Evolutionary conservation across 2,113 vertebrate species (phyloP).

Genomic region (Varanus komodoensis): DNA sequence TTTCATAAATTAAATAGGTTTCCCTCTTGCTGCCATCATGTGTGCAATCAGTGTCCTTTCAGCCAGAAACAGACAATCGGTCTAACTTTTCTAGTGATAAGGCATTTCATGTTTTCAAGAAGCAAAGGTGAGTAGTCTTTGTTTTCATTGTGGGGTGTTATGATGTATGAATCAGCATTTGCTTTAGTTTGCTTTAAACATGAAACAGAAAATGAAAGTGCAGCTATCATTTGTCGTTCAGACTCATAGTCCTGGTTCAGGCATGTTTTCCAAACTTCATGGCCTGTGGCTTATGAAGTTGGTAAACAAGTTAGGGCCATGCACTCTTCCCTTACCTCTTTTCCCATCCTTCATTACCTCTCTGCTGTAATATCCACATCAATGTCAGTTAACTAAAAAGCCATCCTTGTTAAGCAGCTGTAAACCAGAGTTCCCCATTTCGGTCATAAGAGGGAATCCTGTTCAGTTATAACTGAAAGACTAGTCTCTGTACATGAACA

Average conservation of each 20-base stretch:
- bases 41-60: conserved; percentile 94
- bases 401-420: too few relatives aligned
- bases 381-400: too few relatives aligned
- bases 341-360: too few relatives aligned
- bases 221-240: neutral
- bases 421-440: too few relatives aligned
- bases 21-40: conserved; percentile 84
- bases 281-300: neutral
- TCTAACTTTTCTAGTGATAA: conserved; percentile 94
- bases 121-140: conserved; percentile 86
- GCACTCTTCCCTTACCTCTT: too few relatives aligned
- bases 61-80: conserved; percentile 96
- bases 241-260: neutral
- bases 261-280: neutral
- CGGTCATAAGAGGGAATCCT: too few relatives aligned
- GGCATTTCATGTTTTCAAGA: conserved; percentile 98
- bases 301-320: neutral
- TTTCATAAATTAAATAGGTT: conserved; percentile 77
- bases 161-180: conserved; percentile 11
- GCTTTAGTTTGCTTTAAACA: neutral
- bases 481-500: too few relatives aligned
- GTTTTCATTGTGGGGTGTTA: neutral
- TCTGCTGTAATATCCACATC: too few relatives aligned
- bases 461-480: too few relatives aligned
- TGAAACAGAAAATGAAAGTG: neutral